A percentile compares a stretch with the other conserved stretches of the same genome.
phyloP scores from a whole-genome alignment of 2,888 invertebrate genomes.

The Drosophila mettleri region DNA sequence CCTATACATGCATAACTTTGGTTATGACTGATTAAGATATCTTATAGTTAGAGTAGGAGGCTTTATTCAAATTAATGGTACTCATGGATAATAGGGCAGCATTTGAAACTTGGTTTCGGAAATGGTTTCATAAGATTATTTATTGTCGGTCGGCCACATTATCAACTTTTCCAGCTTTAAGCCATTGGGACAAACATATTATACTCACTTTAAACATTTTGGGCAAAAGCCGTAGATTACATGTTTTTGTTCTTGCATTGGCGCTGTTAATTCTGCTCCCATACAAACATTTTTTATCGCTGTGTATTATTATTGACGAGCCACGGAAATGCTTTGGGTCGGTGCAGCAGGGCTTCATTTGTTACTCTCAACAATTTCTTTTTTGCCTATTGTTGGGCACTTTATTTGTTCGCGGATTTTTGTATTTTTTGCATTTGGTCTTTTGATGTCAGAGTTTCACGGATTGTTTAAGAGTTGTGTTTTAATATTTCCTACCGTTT shows the following conservation, averaged over 20 bases:
- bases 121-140: too few species aligned
- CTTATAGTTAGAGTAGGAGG: too few species aligned
- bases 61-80: too few species aligned
- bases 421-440: constrained; percentile 20
- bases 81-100: too few species aligned
- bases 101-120: too few species aligned
- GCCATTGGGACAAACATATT: too few species aligned
- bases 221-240: constrained; percentile 24
- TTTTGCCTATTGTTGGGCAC: constrained; percentile 25
- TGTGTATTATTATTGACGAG: constrained; percentile 70
- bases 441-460: constrained; percentile 17
- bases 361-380: constrained; percentile 34
- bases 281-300: constrained; percentile 53
- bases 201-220: neutral
- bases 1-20: too few species aligned
- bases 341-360: constrained; percentile 30
- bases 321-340: constrained; percentile 18
- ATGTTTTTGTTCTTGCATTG: constrained; percentile 41
- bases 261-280: constrained; percentile 50
- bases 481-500: constrained; percentile 43
- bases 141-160: too few species aligned
- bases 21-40: too few species aligned
- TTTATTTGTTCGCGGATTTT: constrained; percentile 29
- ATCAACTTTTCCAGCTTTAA: too few species aligned
- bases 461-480: constrained; percentile 58